Base-by-base conservation (phyloP, 1,140 invertebrate species). In the Schlechtendalia chinensis region DNA sequence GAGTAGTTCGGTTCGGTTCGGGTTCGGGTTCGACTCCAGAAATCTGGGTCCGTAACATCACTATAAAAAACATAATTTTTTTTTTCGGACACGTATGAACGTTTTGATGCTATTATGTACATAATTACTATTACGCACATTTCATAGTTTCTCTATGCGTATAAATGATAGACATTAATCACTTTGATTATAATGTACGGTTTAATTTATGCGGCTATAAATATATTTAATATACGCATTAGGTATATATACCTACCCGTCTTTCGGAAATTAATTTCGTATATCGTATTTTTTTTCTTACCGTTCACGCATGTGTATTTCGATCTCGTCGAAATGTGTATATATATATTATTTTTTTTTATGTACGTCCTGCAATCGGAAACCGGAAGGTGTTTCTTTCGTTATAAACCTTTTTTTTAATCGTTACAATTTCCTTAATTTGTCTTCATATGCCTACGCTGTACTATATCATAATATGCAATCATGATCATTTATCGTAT, bases 231-330 rank as follows among this genome's bases (percentile, higher is more conserved):
- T 39, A 8, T 39, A 39, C 3, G 32, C 32, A 39, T 39, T 39
- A 39, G 32, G 32, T 39, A 39, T 39, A 39, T 39, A 39, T 39
- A 59, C 10, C 22, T 22, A 32, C 32, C 19, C 19, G 65, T 69
- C 32, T 69, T 69, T 45, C 16, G 12, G 14, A 69, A 47, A 69
- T 69, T 45, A 69, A 24, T 69, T 69, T 69, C 19, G n/a, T 67
- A 45, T 5, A 16, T 16, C 10, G 19, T 65, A n/a, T 17, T 63
- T 63, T 17, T 65, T 67, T 67, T 45, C 12, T 39, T 12, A 29
- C 61, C 19, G 63, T 11, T 11, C 32, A 67, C 63, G 5, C 59
- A 17, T 19, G 29, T 65, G 32, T 39, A 32, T 27, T 32, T 29
- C 17, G 24, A 5, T 5, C 1, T 47, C 32, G 39, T 69, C 39